Evolutionary conservation across 2,888 invertebrate species (phyloP).

Genomic region (Esperia sulphurella): DNA sequence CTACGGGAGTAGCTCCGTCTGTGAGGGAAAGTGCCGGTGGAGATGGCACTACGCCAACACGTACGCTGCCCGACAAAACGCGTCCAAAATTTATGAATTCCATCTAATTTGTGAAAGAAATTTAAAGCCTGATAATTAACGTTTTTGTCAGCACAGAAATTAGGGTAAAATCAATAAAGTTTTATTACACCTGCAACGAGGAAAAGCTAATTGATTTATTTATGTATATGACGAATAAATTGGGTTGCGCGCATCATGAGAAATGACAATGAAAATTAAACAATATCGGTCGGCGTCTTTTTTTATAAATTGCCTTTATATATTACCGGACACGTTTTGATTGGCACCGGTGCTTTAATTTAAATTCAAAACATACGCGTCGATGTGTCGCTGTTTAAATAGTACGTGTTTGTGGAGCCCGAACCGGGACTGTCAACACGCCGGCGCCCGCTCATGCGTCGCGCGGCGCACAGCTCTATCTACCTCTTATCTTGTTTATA

Average conservation of each 20-base stretch:
- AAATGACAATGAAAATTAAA: slow-evolving; percentile 7
- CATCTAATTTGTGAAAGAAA: slow-evolving; percentile 62
- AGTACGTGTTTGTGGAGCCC: slow-evolving; percentile 51
- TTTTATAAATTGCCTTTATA: slow-evolving; percentile 35
- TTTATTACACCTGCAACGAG: slow-evolving; percentile 19
- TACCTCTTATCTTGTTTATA: no score
- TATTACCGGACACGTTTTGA: slow-evolving; percentile 48
- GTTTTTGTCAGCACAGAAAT: slow-evolving; percentile 65
- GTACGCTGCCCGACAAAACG: slow-evolving; percentile 45
- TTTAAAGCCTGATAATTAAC: slow-evolving; percentile 62
- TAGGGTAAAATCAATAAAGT: slow-evolving; percentile 48
- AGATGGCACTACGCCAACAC: slow-evolving; percentile 58
- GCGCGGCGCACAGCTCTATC: no score
- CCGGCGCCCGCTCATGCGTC: slow-evolving; percentile 8
- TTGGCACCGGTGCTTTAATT: slow-evolving; percentile 57
- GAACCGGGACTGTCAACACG: slow-evolving; percentile 48
- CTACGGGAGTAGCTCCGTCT: slow-evolving; percentile 45
- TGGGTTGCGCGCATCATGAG: neutral
- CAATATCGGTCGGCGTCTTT: slow-evolving; percentile 8
- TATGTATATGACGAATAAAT: slow-evolving; percentile 1
- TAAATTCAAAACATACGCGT: slow-evolving; percentile 62
- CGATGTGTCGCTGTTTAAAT: slow-evolving; percentile 66
- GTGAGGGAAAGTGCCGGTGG: slow-evolving; percentile 52
- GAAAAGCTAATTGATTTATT: slow-evolving; percentile 30
- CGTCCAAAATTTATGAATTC: slow-evolving; percentile 60